Conservation (phyloP, 2,888 invertebrate genomes). For the Pandemis cinnamomeana region DNA sequence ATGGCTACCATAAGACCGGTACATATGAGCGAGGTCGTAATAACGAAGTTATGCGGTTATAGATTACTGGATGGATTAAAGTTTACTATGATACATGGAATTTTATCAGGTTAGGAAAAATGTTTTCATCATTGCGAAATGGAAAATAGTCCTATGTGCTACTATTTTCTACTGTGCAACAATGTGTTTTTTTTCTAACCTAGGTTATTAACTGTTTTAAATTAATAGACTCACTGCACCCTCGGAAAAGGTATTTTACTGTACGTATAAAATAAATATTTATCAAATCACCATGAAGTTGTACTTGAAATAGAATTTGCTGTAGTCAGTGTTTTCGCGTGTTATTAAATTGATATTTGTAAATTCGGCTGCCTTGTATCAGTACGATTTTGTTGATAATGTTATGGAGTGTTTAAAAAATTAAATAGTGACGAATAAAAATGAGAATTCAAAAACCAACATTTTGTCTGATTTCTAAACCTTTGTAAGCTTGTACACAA, state of each 20-base stretch:
- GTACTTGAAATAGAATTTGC: conserved; percentile 50
- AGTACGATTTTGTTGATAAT: conserved; percentile 69
- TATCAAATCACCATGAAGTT: conserved; percentile 27
- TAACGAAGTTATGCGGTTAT: not conserved
- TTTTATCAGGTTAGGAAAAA: not conserved
- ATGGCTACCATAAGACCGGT: not conserved
- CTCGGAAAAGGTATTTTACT: not conserved
- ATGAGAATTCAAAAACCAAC: conserved; percentile 76
- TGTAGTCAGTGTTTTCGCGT: conserved; percentile 53
- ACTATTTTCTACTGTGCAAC: not conserved
- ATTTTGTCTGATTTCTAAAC: conserved; percentile 45
- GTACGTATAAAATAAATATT: conserved; percentile 10
- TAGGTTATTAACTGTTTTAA: not conserved
- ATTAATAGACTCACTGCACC: not conserved
- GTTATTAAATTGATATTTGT: conserved; percentile 53
- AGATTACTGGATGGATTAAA: not conserved
- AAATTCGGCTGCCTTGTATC: conserved; percentile 64
- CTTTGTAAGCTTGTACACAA: too few species aligned
- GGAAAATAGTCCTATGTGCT: not conserved
- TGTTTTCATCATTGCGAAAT: not conserved
- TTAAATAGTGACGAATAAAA: conserved; percentile 65
- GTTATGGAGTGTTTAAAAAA: conserved; percentile 77
- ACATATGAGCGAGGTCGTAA: not conserved
- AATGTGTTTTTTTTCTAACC: not conserved
- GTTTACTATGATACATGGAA: not conserved